These are phyloP conservation scores for Harpalus rufipes DNA, from an alignment of 2,888 invertebrate genomes.

Conservation along the genomic window DNA sequence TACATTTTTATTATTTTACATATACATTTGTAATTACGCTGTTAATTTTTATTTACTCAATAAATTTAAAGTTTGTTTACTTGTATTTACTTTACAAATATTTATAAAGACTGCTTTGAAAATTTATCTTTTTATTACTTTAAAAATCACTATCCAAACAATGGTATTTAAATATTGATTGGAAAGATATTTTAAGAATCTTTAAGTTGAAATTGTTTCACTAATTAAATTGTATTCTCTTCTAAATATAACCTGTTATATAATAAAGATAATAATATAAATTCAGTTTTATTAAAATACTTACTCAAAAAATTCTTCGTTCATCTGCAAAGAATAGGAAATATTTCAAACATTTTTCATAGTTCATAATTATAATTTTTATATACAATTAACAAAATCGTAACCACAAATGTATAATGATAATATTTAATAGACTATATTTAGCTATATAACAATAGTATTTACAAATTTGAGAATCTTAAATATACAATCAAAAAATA, in stretches of 20 bases:
- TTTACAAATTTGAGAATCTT: constrained; percentile 66
- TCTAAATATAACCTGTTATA: background rate
- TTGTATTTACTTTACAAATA: too few species aligned
- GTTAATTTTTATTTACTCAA: too few species aligned
- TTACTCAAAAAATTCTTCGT: too few species aligned
- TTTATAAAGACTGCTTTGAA: too few species aligned
- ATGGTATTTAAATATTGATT: constrained; percentile 6
- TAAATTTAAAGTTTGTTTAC: too few species aligned
- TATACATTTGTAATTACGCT: constrained; percentile 1
- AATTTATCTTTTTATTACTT: too few species aligned
- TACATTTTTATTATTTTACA: constrained; percentile 1
- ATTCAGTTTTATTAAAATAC: too few species aligned
- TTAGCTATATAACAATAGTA: constrained; percentile 67
- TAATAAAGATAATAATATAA: background rate
- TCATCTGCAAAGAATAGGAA: background rate
- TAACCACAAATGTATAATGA: constrained; percentile 25
- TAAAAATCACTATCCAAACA: constrained; percentile 2
- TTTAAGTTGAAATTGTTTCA: background rate
- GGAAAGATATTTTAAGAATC: constrained; percentile 12
- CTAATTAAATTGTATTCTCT: background rate
- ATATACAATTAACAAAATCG: constrained; percentile 6
- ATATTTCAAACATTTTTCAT: background rate
- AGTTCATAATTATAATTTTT: constrained; percentile 2
- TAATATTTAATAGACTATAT: constrained; percentile 67
- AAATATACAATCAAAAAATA: constrained; percentile 68